Percentiles rank a stretch among this genome's conserved stretches.
Evolutionary conservation across 2,888 invertebrate genomes (phyloP).

Genomic region (Plusia festucae): DNA sequence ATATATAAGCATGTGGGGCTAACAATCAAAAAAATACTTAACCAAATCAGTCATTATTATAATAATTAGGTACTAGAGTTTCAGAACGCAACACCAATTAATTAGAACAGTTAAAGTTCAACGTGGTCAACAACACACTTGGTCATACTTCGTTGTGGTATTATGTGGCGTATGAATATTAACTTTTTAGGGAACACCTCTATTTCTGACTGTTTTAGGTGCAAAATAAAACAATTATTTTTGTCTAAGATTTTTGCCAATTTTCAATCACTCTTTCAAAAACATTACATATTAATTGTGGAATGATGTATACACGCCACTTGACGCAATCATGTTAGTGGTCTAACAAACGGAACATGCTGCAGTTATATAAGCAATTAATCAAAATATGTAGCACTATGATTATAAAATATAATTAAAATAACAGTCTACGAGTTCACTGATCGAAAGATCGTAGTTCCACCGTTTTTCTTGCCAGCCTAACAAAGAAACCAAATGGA

Average conservation of each 20-base stretch:
- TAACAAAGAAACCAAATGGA: conserved; percentile 2
- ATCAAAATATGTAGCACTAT: background rate
- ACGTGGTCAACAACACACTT: conserved; percentile 33
- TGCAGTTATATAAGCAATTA: background rate
- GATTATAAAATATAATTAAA: background rate
- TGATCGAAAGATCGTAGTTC: background rate
- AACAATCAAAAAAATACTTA: conserved; percentile 71
- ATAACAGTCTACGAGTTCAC: background rate
- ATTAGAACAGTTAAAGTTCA: conserved; percentile 26
- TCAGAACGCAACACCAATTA: conserved; percentile 47
- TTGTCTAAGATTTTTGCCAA: too few species aligned
- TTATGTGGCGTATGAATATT: conserved; percentile 29
- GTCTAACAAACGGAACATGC: conserved; percentile 5
- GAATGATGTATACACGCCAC: conserved; percentile 56
- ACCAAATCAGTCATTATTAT: conserved; percentile 81
- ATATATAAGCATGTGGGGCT: conserved; percentile 41
- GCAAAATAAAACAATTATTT: conserved; percentile 50
- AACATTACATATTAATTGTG: conserved; percentile 53
- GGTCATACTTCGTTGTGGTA: conserved; percentile 37
- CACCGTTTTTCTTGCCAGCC: background rate
- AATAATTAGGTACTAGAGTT: conserved; percentile 63
- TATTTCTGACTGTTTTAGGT: conserved; percentile 21
- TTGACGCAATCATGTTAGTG: conserved; percentile 3
- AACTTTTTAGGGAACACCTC: conserved; percentile 21
- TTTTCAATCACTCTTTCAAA: conserved; percentile 44